These are phyloP conservation scores for Sphecodes monilicornis DNA, from an alignment of 2,888 invertebrate genomes.

Conservation along the genomic window DNA sequence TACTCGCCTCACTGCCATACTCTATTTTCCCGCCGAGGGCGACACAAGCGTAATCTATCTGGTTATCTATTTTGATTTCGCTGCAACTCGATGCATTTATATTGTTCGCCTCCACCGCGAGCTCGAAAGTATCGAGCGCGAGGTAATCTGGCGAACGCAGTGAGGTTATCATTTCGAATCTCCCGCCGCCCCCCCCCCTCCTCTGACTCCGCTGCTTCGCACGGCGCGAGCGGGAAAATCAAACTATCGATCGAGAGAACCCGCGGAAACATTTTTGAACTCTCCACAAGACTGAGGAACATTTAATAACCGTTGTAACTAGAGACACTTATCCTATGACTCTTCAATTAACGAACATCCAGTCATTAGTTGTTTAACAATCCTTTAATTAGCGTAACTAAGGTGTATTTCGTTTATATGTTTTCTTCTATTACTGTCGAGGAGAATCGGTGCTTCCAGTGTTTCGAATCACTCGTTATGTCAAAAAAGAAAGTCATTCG, in stretches of 20 bases:
- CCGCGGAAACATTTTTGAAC: conserved; percentile 47
- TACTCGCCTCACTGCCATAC: conserved; percentile 17
- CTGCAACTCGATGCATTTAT: conserved; percentile 23
- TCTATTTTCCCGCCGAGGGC: neutral
- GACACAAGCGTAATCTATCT: neutral
- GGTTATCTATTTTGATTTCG: conserved; percentile 8
- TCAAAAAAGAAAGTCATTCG: neutral
- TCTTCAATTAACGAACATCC: conserved; percentile 38
- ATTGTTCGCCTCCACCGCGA: neutral
- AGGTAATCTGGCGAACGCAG: neutral
- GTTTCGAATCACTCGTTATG: conserved; percentile 10
- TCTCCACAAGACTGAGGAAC: conserved; percentile 68
- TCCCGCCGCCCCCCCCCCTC: neutral
- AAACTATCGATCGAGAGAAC: conserved; percentile 30
- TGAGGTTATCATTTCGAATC: conserved; percentile 2
- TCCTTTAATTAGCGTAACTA: conserved; percentile 43
- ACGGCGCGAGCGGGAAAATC: conserved; percentile 36
- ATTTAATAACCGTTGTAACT: conserved; percentile 66
- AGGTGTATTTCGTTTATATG: conserved; percentile 30
- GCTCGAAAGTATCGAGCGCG: neutral
- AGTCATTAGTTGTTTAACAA: conserved; percentile 57
- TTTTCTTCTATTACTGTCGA: conserved; percentile 28
- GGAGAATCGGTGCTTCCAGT: conserved; percentile 59
- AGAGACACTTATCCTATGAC: conserved; percentile 45
- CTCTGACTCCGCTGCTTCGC: conserved; percentile 20